Evolutionary conservation across 2,113 vertebrate species (phyloP), one percentile per base, ranked within the genome.

Genomic region (Pavo muticus): DNA sequence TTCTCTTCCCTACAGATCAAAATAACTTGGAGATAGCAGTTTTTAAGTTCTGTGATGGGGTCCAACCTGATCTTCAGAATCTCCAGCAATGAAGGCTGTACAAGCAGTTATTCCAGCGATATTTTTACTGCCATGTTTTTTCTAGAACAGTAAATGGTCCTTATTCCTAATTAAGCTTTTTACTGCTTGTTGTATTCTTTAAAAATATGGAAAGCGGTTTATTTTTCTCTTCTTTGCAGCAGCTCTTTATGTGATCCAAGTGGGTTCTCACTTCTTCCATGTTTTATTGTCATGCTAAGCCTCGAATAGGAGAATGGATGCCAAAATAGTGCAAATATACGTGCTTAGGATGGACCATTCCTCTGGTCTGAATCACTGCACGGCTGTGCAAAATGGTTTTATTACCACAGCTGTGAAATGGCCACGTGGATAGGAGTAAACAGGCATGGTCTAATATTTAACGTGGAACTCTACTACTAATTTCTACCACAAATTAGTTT

Each of bases 131-230:
- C 61, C 2, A 2, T 81, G 65, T 45, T 83, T 77, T 78, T 73
- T 44, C 60, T 63, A 48, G 27, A 74, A 87, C 92, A 59, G 88
- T 84, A 89, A 80, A 81, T 61, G 11, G 57, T 37, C 42, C 17
- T 78, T 84, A 87, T 42, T 87, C 74, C 32, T 42, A 78, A 91
- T 89, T 63, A 74, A 89, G n/a, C 60, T 84, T 80, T 86, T 85
- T 75, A 71, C n/a, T 15, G 74, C 73, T 81, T 78, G 42, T 35
- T 24, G 21, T 37, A 82, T 84, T 84, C 60, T 87, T 86, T 88
- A 68, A 39, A 91, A 78, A 42, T 52, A 77, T 29, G 40, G 45
- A 74, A 77, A 89, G 24, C 24, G 35, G 35, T 81, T 91, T 81
- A 30, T 94, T 91, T 81, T 70, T 47, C n/a, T 71, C 42, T 40